Evolutionary conservation across 2,888 invertebrate species (phyloP).

Genomic region (Ormyrus nitidulus): DNA sequence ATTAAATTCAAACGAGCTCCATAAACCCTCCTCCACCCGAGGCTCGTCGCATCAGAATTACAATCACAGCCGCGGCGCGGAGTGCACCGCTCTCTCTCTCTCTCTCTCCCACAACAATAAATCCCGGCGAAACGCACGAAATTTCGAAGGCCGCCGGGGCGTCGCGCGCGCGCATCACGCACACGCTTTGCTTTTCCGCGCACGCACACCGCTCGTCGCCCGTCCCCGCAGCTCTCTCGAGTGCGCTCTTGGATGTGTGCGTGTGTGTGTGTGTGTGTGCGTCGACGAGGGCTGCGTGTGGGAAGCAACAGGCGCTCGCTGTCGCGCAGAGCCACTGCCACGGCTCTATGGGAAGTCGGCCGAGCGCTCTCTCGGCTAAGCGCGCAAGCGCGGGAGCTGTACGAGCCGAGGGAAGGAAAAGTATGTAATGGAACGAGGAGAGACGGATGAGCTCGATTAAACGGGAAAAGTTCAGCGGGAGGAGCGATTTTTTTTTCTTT

Average conservation of each 20-base stretch:
- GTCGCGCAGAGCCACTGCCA: neutral
- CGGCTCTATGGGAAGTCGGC: slow-evolving; percentile 51
- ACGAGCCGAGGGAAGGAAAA: slow-evolving; percentile 31
- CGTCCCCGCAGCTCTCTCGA: neutral
- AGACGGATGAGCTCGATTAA: slow-evolving; percentile 38
- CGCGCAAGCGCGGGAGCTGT: neutral
- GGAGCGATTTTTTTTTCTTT: too few species aligned
- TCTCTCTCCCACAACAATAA: too few species aligned
- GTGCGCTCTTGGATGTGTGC: neutral
- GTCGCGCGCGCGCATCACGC: neutral
- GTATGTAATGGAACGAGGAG: slow-evolving; percentile 24
- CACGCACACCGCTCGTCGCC: slow-evolving; percentile 13
- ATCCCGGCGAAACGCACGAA: neutral
- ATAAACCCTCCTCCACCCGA: neutral
- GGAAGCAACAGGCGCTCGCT: slow-evolving; percentile 49
- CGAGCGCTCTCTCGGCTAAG: slow-evolving; percentile 1
- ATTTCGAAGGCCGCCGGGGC: slow-evolving; percentile 20
- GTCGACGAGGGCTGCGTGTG: slow-evolving; percentile 29
- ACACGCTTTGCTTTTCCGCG: slow-evolving; percentile 41
- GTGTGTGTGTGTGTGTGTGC: neutral
- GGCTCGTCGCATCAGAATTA: too few species aligned
- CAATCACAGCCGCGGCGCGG: too few species aligned
- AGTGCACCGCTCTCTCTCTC: neutral
- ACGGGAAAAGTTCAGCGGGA: slow-evolving; percentile 16
- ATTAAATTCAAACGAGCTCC: too few species aligned